Evolutionary conservation across 2,113 vertebrate genomes (phyloP).

Genomic region (Argyrosomus japonicus): DNA sequence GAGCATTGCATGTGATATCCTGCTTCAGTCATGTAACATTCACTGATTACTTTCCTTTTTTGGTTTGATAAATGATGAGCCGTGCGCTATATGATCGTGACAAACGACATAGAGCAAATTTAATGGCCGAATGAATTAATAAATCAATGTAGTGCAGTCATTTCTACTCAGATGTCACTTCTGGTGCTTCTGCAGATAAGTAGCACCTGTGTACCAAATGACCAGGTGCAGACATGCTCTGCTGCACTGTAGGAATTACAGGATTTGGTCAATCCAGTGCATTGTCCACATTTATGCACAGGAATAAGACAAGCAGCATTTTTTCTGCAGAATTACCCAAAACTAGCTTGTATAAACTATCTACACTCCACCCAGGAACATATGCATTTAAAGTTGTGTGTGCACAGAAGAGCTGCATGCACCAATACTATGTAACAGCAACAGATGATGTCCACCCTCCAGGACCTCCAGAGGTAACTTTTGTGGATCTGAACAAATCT

Average conservation of each 20-base stretch:
- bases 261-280: not conserved
- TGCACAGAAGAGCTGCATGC: not conserved
- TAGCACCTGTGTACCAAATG: not conserved
- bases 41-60: not conserved
- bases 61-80: not conserved
- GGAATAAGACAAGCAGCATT: not conserved
- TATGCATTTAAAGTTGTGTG: not conserved
- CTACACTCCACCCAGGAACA: not conserved
- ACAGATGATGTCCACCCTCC: not conserved
- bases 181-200: not conserved
- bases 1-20: not conserved
- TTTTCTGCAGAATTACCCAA: not conserved
- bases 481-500: no score
- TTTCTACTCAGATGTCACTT: not conserved
- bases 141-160: not conserved
- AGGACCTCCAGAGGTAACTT: no score
- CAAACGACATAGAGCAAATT: not conserved
- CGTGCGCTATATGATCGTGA: no score
- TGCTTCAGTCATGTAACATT: not conserved
- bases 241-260: not conserved
- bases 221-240: not conserved
- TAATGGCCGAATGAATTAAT: not conserved
- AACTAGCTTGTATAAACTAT: not conserved
- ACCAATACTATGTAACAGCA: not conserved
- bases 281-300: not conserved